These are phyloP conservation scores for Phenganax stokvisi DNA, from an alignment of 92 coral and sea anemone genomes.

Conservation along the genomic window DNA sequence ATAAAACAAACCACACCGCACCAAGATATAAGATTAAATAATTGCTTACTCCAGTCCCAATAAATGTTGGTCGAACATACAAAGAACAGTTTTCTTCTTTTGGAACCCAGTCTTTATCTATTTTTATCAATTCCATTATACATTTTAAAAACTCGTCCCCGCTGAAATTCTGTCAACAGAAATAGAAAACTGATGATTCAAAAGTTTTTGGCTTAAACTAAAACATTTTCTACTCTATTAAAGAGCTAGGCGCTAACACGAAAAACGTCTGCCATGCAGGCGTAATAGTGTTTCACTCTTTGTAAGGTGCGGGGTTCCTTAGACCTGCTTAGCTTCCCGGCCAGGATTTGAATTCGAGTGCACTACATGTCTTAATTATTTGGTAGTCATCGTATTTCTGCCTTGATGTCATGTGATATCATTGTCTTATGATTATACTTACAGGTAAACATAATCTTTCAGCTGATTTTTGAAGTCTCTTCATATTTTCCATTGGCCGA, in stretches of 20 bases:
- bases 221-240: too few relatives aligned
- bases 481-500: constrained; percentile 87
- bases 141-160: constrained; percentile 73
- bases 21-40: too few relatives aligned
- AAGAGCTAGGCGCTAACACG: too few relatives aligned
- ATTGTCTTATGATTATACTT: constrained; percentile 3
- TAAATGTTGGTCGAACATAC: constrained; percentile 78
- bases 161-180: constrained; percentile 58
- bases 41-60: constrained; percentile 77
- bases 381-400: neutral
- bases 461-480: constrained; percentile 74
- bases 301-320: too few relatives aligned
- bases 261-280: too few relatives aligned
- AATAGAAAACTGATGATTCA: neutral
- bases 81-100: constrained; percentile 80
- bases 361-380: neutral
- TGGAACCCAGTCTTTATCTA: constrained; percentile 96
- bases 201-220: neutral
- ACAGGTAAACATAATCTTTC: constrained; percentile 81
- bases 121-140: constrained; percentile 59
- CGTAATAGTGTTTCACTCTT: too few relatives aligned
- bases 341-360: neutral
- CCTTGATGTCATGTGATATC: too few relatives aligned
- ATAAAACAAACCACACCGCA: too few relatives aligned
- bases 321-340: too few relatives aligned